These are phyloP conservation scores for Mustela nigripes DNA, from an alignment of 2,113 vertebrate genomes.

Conservation along the genomic window DNA sequence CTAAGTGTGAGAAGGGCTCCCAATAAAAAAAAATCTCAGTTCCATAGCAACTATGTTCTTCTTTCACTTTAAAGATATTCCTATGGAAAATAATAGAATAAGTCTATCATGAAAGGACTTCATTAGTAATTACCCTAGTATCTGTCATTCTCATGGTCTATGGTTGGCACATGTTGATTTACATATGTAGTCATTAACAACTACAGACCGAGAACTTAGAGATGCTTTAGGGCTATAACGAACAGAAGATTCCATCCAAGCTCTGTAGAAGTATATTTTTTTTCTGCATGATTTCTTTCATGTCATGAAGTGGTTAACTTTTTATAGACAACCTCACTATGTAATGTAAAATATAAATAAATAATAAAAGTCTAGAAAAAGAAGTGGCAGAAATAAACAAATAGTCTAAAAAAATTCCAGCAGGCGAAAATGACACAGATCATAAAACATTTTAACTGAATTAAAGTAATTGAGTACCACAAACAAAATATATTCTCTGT, in stretches of 20 bases:
- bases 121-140: neutral
- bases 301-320: neutral
- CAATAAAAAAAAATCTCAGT: neutral
- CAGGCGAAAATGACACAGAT: constrained; percentile 41
- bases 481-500: constrained; percentile 18
- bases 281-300: neutral
- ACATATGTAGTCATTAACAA: neutral
- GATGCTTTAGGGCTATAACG: neutral
- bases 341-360: constrained; percentile 31
- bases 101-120: neutral
- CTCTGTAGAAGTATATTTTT: neutral
- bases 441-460: constrained; percentile 21
- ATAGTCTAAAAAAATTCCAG: neutral
- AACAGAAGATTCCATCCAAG: neutral
- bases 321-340: neutral
- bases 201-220: neutral
- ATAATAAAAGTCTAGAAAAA: neutral
- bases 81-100: neutral
- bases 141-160: neutral
- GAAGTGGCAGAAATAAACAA: neutral
- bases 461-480: neutral
- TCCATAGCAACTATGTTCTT: neutral
- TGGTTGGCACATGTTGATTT: neutral
- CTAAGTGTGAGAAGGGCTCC: neutral
- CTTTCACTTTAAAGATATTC: neutral